phyloP scores from a whole-genome alignment of 2,113 vertebrate genomes.

The Callospermophilus lateralis region DNA sequence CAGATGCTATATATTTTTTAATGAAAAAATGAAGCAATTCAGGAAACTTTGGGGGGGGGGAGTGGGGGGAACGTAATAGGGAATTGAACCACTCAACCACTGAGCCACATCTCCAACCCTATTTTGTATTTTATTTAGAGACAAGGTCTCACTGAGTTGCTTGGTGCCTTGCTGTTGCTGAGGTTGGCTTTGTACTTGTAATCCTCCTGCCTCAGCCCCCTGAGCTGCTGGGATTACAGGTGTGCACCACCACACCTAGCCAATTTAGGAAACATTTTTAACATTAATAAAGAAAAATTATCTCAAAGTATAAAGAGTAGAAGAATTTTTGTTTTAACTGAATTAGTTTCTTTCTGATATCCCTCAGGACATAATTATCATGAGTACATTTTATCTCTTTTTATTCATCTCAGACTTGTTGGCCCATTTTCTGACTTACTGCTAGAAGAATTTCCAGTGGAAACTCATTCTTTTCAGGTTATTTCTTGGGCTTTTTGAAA shows the following conservation, averaged over 20 bases:
- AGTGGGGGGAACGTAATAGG: too few relatives aligned
- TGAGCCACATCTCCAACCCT: too few relatives aligned
- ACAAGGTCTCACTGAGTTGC: too few relatives aligned
- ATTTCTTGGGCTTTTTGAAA: background rate
- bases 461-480: background rate
- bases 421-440: slow-evolving; percentile 13
- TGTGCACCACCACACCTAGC: too few relatives aligned
- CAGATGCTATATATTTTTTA: background rate
- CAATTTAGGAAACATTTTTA: background rate
- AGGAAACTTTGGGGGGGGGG: background rate
- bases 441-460: background rate
- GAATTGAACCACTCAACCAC: too few relatives aligned
- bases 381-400: background rate
- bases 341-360: background rate
- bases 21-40: background rate
- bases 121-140: too few relatives aligned
- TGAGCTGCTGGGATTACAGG: too few relatives aligned
- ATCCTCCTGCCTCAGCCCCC: too few relatives aligned
- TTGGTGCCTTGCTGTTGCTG: too few relatives aligned
- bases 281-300: slow-evolving; percentile 24
- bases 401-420: background rate
- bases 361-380: background rate
- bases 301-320: background rate
- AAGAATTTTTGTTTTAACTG: slow-evolving; percentile 2
- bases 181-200: too few relatives aligned